A percentile compares a stretch with the other conserved stretches of the same genome.
Conservation (phyloP, 2,888 invertebrate species). For the Macrosiphum euphorbiae region DNA sequence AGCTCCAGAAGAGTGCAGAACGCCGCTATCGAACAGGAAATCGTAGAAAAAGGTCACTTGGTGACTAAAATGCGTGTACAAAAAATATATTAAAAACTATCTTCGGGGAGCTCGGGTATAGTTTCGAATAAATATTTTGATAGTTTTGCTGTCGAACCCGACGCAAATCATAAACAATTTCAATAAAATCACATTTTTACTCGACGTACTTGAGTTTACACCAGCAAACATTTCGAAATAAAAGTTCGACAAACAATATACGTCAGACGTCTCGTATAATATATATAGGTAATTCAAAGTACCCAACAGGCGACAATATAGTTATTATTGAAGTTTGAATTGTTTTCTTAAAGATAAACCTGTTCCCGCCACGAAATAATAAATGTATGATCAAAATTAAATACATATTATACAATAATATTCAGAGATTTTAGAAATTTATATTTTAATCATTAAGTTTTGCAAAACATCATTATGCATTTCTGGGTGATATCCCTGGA, state of each 20-base stretch:
- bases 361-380: not conserved
- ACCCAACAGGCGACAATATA: not conserved
- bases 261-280: accelerated
- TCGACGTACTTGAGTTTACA: not conserved
- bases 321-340: not conserved
- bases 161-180: not conserved
- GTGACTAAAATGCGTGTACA: not conserved
- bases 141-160: not conserved
- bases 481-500: not conserved
- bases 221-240: not conserved
- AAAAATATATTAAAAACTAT: not conserved
- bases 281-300: not conserved
- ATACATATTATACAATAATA: not conserved
- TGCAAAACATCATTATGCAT: not conserved
- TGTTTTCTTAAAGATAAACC: not conserved
- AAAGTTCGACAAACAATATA: not conserved
- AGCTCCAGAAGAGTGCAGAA: not conserved
- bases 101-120: not conserved
- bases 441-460: not conserved
- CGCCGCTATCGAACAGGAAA: not conserved
- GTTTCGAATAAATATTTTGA: not conserved
- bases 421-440: not conserved
- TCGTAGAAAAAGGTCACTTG: not conserved
- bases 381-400: not conserved
- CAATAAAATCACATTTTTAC: not conserved